Evolutionary conservation across 2,888 invertebrate genomes (phyloP).

Genomic region (Cerastis leucographa): DNA sequence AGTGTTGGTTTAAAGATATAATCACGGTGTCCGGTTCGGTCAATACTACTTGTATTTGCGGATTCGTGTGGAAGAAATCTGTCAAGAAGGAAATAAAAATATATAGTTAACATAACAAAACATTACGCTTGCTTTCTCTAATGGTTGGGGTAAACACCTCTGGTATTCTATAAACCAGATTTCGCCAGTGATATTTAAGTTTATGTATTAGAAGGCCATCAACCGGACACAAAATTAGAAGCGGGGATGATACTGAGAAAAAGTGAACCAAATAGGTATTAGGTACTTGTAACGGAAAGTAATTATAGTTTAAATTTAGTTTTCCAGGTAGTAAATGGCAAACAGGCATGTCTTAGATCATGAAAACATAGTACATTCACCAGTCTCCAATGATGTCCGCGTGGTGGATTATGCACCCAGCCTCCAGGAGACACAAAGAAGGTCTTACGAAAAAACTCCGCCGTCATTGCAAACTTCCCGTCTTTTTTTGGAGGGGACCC

Average conservation of each 20-base stretch:
- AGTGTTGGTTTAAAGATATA: constrained; percentile 96
- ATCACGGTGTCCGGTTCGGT: constrained; percentile 93
- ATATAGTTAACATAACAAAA: neutral
- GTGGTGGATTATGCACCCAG: neutral
- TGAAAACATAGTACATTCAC: neutral
- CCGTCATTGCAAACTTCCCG: neutral
- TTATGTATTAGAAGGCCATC: neutral
- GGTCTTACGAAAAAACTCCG: no score
- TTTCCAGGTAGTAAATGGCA: neutral
- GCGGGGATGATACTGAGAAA: neutral
- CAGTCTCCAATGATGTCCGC: neutral
- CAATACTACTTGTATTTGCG: constrained; percentile 95
- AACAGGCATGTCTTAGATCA: neutral
- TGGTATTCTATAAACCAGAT: neutral
- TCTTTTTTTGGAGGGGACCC: neutral
- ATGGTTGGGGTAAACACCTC: neutral
- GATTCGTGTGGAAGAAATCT: constrained; percentile 98
- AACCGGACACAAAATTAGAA: neutral
- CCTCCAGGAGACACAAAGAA: no score
- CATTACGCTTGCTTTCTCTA: neutral
- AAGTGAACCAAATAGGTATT: neutral
- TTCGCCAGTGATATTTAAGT: neutral
- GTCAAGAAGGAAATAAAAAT: constrained; percentile 58
- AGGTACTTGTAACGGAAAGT: neutral
- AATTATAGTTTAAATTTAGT: neutral